Evolutionary conservation across 2,888 invertebrate species (phyloP).

Genomic region (Monochamus alternatus): DNA sequence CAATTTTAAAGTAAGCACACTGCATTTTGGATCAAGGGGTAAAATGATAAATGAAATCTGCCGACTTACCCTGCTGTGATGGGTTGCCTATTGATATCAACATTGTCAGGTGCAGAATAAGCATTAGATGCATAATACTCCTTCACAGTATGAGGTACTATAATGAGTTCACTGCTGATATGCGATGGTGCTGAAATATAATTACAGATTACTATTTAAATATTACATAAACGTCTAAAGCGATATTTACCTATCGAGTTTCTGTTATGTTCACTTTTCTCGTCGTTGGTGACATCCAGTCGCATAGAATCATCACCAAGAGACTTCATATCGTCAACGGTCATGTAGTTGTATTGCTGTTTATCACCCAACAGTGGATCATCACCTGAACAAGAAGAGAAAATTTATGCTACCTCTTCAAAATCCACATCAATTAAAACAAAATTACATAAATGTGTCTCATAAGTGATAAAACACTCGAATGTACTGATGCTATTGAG

Average conservation of each 20-base stretch:
- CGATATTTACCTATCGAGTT: slow-evolving; percentile 67
- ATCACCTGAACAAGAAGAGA: slow-evolving; percentile 73
- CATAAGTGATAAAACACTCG: slow-evolving; percentile 35
- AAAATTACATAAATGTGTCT: slow-evolving; percentile 27
- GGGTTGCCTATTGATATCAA: slow-evolving; percentile 77
- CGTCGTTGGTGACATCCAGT: slow-evolving; percentile 70
- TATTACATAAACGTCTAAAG: not conserved
- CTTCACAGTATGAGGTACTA: slow-evolving; percentile 66
- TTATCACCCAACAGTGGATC: slow-evolving; percentile 81
- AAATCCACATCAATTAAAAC: slow-evolving; percentile 22
- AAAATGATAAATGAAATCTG: too few species aligned
- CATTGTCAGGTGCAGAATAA: slow-evolving; percentile 73
- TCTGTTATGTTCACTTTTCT: slow-evolving; percentile 69
- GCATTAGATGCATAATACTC: slow-evolving; percentile 65
- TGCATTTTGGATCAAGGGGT: not conserved
- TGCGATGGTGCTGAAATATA: slow-evolving; percentile 66
- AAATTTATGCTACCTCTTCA: not conserved
- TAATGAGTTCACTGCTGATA: slow-evolving; percentile 68
- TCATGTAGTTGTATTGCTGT: slow-evolving; percentile 85
- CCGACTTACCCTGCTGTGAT: slow-evolving; percentile 77
- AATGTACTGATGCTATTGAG: slow-evolving; percentile 23
- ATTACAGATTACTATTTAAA: not conserved
- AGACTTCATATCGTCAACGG: slow-evolving; percentile 86
- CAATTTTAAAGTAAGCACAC: slow-evolving; percentile 32
- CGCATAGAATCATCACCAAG: slow-evolving; percentile 81